Evolutionary conservation across 2,888 invertebrate genomes (phyloP).

Genomic region (Smittia sp.): DNA sequence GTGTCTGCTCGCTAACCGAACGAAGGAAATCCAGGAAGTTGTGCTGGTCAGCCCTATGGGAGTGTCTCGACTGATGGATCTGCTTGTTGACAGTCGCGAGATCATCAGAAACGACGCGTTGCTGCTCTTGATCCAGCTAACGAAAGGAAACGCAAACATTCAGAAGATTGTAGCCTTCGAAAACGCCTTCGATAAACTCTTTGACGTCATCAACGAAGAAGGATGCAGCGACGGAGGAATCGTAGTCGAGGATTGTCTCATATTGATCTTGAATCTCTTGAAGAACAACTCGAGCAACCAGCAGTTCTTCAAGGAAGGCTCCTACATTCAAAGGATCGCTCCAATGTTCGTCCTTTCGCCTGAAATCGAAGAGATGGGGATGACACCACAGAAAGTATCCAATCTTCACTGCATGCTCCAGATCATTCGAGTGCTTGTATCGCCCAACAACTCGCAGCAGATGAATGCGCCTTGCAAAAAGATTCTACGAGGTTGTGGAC

Average conservation of each 20-base stretch:
- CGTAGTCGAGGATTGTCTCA: constrained; percentile 95
- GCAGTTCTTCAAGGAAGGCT: constrained; percentile 97
- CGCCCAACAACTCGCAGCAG: constrained; percentile 88
- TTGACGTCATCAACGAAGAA: constrained; percentile 89
- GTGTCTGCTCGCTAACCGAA: constrained; percentile 79
- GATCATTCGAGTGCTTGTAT: constrained; percentile 85
- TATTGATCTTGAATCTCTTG: constrained; percentile 87
- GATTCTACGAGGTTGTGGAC: constrained; percentile 78
- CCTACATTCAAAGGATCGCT: constrained; percentile 84
- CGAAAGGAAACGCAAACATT: constrained; percentile 87
- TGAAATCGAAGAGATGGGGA: constrained; percentile 69
- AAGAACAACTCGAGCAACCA: constrained; percentile 97
- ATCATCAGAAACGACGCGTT: constrained; percentile 94
- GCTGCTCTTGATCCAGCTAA: constrained; percentile 67
- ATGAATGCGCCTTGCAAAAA: constrained; percentile 80
- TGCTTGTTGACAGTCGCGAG: constrained; percentile 89
- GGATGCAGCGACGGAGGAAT: constrained; percentile 94
- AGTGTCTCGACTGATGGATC: constrained; percentile 95
- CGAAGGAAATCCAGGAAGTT: constrained; percentile 83
- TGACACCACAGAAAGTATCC: constrained; percentile 92
- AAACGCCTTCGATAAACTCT: constrained; percentile 93
- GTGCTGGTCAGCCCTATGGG: constrained; percentile 92
- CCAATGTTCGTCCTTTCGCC: constrained; percentile 82
- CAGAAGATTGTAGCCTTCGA: constrained; percentile 99
- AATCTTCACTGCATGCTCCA: constrained; percentile 92